A percentile compares a stretch with the other conserved stretches of the same genome.
These are phyloP conservation scores for Vulpes lagopus DNA, from an alignment of 2,113 vertebrate species.

Conservation along the genomic window DNA sequence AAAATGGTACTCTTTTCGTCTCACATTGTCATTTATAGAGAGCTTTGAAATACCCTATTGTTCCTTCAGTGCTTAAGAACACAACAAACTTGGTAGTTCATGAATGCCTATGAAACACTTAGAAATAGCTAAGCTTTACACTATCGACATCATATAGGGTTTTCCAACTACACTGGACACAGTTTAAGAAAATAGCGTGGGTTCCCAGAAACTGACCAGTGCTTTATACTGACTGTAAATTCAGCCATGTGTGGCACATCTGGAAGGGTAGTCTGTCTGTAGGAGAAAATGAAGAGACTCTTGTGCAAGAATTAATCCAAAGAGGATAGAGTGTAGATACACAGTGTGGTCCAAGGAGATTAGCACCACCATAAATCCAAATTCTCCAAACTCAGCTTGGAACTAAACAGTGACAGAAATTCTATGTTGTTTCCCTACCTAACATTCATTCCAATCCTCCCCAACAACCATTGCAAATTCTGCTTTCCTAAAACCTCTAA, in stretches of 20 bases:
- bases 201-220: neutral
- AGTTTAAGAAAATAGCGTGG: neutral
- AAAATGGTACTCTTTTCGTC: neutral
- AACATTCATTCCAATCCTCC: neutral
- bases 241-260: constrained; percentile 21
- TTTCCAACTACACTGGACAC: neutral
- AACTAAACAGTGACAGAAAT: constrained; percentile 32
- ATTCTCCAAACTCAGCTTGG: neutral
- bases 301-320: constrained; percentile 47
- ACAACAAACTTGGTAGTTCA: neutral
- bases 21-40: neutral
- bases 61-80: neutral
- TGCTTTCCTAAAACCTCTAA: neutral
- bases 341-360: neutral
- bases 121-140: neutral
- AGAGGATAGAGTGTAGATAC: neutral
- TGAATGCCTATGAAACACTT: neutral
- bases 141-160: neutral
- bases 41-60: constrained; percentile 18
- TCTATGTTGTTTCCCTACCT: neutral
- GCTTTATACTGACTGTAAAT: neutral
- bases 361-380: constrained; percentile 38
- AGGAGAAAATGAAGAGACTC: constrained; percentile 45
- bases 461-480: neutral
- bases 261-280: neutral